Percentiles rank a stretch among this genome's conserved stretches.
Conservation (phyloP, 2,113 vertebrate genomes). For the Myotis brandtii region DNA sequence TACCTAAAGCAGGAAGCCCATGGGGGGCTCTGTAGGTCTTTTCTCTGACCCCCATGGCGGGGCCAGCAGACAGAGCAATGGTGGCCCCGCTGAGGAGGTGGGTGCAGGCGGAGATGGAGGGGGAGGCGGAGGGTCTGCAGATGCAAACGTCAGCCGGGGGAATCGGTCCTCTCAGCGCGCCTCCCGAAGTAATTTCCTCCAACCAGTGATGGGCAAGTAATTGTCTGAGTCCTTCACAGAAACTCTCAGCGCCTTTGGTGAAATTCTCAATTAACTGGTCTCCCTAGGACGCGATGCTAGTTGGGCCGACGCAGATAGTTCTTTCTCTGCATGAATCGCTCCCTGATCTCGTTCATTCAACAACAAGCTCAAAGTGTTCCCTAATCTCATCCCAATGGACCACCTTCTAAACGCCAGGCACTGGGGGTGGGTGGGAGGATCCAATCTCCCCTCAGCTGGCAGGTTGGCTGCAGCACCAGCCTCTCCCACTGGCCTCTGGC, state of each 20-base stretch:
- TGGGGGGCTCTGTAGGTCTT: background rate
- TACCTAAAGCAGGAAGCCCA: background rate
- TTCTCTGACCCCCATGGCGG: no score
- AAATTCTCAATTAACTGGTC: background rate
- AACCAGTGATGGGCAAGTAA: background rate
- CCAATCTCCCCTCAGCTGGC: background rate
- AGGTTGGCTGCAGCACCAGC: fast-evolving
- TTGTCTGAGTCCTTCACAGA: background rate
- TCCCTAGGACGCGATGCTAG: background rate
- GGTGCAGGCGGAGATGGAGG: background rate
- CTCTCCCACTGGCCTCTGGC: background rate
- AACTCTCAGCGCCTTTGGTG: background rate
- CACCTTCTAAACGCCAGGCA: background rate
- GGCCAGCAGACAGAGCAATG: fast-evolving
- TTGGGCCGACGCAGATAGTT: no score
- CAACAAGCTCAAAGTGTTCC: background rate
- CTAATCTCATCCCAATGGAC: background rate
- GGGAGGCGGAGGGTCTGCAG: fast-evolving
- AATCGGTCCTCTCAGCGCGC: fast-evolving
- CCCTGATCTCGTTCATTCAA: background rate
- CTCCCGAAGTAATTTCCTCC: background rate
- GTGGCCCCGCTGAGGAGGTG: background rate
- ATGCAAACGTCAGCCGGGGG: background rate
- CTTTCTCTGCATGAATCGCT: background rate
- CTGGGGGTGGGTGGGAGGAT: fast-evolving